These are phyloP conservation scores for Epinephelus awoara DNA, from an alignment of 2,797 vertebrate species.

Conservation along the genomic window DNA sequence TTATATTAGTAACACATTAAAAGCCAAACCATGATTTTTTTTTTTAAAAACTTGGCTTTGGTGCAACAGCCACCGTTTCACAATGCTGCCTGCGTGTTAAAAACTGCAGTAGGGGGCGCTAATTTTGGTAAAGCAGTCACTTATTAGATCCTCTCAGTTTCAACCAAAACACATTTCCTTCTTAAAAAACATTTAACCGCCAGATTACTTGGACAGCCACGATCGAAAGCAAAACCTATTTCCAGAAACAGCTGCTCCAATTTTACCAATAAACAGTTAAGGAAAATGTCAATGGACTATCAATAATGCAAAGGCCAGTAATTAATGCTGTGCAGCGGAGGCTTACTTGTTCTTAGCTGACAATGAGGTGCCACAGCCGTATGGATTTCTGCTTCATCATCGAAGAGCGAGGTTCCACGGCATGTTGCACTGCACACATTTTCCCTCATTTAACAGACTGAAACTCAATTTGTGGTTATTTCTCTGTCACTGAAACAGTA, in stretches of 20 bases:
- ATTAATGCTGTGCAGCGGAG: conserved; percentile 65
- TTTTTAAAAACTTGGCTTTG: too few species aligned
- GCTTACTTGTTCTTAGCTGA: conserved; percentile 63
- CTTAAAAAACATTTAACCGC: conserved; percentile 21
- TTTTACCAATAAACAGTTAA: conserved; percentile 49
- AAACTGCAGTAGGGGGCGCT: too few species aligned
- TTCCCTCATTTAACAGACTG: conserved; percentile 27
- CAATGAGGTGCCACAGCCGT: conserved; percentile 34
- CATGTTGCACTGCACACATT: neutral
- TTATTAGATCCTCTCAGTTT: neutral
- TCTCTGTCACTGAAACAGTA: conserved; percentile 3
- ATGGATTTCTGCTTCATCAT: conserved; percentile 55
- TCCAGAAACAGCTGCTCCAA: conserved; percentile 37
- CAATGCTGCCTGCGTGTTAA: too few species aligned
- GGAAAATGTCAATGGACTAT: conserved; percentile 57
- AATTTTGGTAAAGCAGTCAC: neutral
- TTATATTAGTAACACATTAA: too few species aligned
- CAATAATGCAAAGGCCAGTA: conserved; percentile 74
- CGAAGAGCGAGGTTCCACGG: neutral
- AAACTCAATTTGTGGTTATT: conserved; percentile 20
- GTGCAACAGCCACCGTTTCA: too few species aligned
- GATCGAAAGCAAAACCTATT: conserved; percentile 22
- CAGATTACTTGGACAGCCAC: conserved; percentile 13
- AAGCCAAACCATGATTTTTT: too few species aligned
- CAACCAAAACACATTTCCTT: conserved; percentile 7